Conservation (phyloP, 2,113 vertebrate species). For the Dendrocopos noguchii region DNA sequence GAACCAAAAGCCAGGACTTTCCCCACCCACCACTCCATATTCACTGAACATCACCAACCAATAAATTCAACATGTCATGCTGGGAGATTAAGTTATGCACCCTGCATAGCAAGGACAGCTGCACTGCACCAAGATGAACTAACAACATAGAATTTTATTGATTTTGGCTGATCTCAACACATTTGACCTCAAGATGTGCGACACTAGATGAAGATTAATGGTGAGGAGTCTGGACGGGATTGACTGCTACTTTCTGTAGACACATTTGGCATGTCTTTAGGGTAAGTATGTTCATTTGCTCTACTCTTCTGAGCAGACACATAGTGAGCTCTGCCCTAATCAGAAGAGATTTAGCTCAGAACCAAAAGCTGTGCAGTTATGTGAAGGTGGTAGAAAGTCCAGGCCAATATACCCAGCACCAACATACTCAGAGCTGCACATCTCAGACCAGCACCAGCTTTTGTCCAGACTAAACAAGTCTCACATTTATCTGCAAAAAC, state of each 20-base stretch:
- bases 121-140: background rate
- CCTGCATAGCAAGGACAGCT: constrained; percentile 70
- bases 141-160: constrained; percentile 51
- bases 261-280: background rate
- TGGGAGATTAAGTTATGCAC: constrained; percentile 41
- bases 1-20: constrained; percentile 41
- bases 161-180: constrained; percentile 53
- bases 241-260: background rate
- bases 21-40: constrained; percentile 14
- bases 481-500: background rate
- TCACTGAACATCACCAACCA: background rate
- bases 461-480: background rate
- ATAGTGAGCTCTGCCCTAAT: background rate
- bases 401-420: background rate
- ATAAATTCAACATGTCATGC: constrained; percentile 12
- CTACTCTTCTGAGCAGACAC: background rate
- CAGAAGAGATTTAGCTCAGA: background rate
- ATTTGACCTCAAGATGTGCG: constrained; percentile 32
- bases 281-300: background rate
- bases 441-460: background rate
- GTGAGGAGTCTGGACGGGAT: background rate
- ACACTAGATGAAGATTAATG: constrained; percentile 37
- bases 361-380: background rate
- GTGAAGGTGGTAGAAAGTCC: background rate
- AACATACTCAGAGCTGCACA: rapidly evolving